These are phyloP conservation scores for Coregonus clupeaformis DNA, from an alignment of 2,113 vertebrate species.

Conservation along the genomic window DNA sequence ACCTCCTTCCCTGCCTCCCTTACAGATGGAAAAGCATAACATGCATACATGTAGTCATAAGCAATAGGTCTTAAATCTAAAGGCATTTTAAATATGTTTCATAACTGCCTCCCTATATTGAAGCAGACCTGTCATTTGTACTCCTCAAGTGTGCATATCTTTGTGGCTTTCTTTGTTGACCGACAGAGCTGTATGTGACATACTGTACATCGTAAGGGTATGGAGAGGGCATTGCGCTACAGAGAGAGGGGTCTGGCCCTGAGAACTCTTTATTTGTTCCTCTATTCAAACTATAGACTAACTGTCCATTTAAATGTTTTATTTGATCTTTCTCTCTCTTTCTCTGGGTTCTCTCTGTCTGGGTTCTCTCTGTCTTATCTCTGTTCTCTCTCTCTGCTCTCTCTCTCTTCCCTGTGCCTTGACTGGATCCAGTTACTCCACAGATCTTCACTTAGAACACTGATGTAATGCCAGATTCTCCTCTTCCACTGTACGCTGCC, in stretches of 20 bases:
- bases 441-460: not conserved
- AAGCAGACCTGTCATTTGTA: constrained; percentile 6
- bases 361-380: not conserved
- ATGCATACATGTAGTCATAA: constrained; percentile 23
- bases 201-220: not conserved
- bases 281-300: not conserved
- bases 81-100: not conserved
- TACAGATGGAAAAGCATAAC: too few species aligned
- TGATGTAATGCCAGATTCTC: constrained; percentile 11
- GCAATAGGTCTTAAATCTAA: constrained; percentile 8
- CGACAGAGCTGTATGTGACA: too few species aligned
- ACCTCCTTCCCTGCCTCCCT: not conserved
- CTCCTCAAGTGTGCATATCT: not conserved
- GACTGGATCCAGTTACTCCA: constrained; percentile 1
- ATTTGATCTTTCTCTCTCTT: not conserved
- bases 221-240: not conserved
- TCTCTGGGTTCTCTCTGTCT: not conserved
- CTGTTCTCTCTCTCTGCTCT: not conserved
- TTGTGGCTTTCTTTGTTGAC: not conserved
- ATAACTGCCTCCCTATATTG: not conserved
- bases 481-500: not conserved
- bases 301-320: not conserved
- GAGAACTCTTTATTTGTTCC: not conserved
- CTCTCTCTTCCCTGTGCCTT: not conserved
- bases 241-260: not conserved